Conservation (phyloP, 2,797 vertebrate genomes). For the Oophaga sylvatica region DNA sequence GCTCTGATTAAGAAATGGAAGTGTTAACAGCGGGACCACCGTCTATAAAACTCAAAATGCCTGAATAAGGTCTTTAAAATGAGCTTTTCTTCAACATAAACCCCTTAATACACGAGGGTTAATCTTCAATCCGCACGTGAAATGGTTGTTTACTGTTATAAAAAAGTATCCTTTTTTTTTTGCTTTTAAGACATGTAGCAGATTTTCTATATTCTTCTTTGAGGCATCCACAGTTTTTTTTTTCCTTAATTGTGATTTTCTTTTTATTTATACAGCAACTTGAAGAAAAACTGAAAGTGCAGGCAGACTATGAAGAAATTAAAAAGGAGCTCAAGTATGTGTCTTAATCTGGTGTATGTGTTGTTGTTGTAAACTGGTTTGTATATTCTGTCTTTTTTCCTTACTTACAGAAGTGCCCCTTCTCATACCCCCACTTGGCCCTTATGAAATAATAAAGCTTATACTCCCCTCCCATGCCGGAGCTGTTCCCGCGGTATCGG, state of each 20-base stretch:
- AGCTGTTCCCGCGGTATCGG: too few relatives aligned
- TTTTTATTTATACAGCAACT: slow-evolving; percentile 81
- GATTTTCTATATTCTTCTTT: not conserved
- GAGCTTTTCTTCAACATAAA: not conserved
- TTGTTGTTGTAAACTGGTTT: not conserved
- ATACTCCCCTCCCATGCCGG: too few relatives aligned
- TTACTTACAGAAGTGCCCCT: too few relatives aligned
- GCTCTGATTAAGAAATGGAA: not conserved
- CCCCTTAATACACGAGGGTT: not conserved
- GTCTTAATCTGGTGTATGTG: not conserved
- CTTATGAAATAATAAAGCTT: too few relatives aligned
- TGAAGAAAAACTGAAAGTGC: slow-evolving; percentile 95
- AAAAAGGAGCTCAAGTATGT: slow-evolving; percentile 98
- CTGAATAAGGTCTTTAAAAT: not conserved
- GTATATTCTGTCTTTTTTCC: not conserved
- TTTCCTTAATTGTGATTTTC: not conserved
- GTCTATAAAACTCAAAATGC: not conserved
- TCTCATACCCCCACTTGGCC: too few relatives aligned
- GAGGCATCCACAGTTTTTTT: not conserved
- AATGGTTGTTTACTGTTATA: not conserved
- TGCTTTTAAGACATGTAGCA: not conserved
- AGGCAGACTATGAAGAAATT: slow-evolving; percentile 96
- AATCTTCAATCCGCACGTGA: not conserved
- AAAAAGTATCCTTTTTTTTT: not conserved
- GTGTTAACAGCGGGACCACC: not conserved